Conservation (phyloP, 2,113 vertebrate species). For the Lampris megalopsis region DNA sequence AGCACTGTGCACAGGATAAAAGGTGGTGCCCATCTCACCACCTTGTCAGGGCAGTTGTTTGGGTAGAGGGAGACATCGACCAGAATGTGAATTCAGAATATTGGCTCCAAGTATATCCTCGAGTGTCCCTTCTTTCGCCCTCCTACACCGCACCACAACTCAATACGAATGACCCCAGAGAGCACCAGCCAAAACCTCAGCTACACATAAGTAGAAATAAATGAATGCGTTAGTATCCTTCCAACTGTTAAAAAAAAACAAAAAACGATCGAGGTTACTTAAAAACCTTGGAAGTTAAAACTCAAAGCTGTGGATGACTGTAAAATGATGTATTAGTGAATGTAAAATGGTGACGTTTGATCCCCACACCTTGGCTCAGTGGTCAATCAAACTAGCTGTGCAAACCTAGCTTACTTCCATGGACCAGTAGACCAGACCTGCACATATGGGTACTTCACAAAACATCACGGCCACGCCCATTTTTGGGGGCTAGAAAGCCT, state of each 20-base stretch:
- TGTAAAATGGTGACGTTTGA: conserved; percentile 8
- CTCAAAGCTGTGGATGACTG: conserved; percentile 2
- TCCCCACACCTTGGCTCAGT: neutral
- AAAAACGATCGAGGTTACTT: conserved; percentile 18
- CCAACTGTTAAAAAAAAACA: conserved; percentile 44
- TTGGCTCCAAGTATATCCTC: conserved; percentile 22
- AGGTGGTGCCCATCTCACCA: conserved; percentile 27
- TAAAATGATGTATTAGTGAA: neutral
- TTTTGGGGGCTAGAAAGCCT: too few species aligned
- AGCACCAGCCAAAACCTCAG: conserved; percentile 27
- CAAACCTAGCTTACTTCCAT: too few species aligned
- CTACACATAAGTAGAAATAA: conserved; percentile 49
- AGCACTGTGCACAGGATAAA: conserved; percentile 50
- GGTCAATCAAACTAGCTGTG: conserved; percentile 26
- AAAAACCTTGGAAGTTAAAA: conserved; percentile 7
- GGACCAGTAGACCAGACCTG: too few species aligned
- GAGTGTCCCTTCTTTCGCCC: conserved; percentile 36
- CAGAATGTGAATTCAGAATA: conserved; percentile 53
- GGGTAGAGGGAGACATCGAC: conserved; percentile 46
- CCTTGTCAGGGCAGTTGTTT: conserved; percentile 37
- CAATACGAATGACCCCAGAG: conserved; percentile 30
- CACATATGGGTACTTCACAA: too few species aligned
- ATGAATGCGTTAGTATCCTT: conserved; percentile 17
- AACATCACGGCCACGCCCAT: too few species aligned
- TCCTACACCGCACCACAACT: conserved; percentile 15